These are phyloP conservation scores for Melinaea menophilus DNA, from an alignment of 2,888 invertebrate genomes.

Conservation along the genomic window DNA sequence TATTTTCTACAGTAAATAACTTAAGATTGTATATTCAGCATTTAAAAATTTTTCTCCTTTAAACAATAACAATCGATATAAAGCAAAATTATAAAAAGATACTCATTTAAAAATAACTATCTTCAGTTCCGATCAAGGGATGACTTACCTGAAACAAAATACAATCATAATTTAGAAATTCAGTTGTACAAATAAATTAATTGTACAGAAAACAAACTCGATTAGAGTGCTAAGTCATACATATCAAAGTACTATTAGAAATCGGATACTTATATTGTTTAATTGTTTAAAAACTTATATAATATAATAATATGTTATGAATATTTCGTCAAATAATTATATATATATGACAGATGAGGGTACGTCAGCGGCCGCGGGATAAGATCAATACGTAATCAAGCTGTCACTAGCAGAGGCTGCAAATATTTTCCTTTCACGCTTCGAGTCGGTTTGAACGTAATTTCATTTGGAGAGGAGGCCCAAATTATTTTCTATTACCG, in stretches of 20 bases:
- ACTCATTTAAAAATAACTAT: background rate
- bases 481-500: conserved; percentile 44
- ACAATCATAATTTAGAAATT: background rate
- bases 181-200: background rate
- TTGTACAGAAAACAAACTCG: no score
- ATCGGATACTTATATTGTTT: no score
- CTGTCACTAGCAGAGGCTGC: conserved; percentile 50
- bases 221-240: no score
- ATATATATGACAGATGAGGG: background rate
- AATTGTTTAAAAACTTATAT: background rate
- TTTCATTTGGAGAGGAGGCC: conserved; percentile 49
- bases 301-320: no score
- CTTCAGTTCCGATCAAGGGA: background rate
- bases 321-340: background rate
- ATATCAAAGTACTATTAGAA: no score
- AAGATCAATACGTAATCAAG: conserved; percentile 57
- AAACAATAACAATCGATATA: no score
- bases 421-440: conserved; percentile 52
- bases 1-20: no score
- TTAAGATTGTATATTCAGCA: no score
- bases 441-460: conserved; percentile 32
- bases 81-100: no score
- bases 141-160: conserved; percentile 17
- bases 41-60: no score
- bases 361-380: conserved; percentile 30